Base-by-base conservation (phyloP, 2,888 invertebrate species). In the Lasioglossum leucozonium region DNA sequence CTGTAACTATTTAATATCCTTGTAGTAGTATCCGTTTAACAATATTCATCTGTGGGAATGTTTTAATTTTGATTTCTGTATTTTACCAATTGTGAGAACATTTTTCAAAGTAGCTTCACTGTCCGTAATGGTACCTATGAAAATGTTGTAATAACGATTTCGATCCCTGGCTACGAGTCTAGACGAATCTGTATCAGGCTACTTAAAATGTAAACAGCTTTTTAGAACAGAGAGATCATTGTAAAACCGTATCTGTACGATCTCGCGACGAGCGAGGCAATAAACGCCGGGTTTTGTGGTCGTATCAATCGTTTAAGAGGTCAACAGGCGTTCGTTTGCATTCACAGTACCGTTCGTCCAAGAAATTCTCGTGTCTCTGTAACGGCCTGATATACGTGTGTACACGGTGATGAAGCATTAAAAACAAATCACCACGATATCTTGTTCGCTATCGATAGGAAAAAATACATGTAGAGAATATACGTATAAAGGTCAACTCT, bases 331-430 rank as follows among this genome's bases (percentile, higher is more conserved):
- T 82, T 67, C 34, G 26, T 72, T 42, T 71, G n/a, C 55, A 37
- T 77, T 58, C 65, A 18, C 16, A 44, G 71, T 18, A 10, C 22
- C 34, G 44, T 65, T 34, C 42, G 34, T 44, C 37, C 34, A 51
- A 40, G 34, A 30, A 74, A 47, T 4, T 13, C 65, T 47, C 37
- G 40, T 30, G n/a, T 83, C 77, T 13, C 65, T 47, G 72, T 65
- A 85, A 93, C 90, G 92, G 93, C 93, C 92, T 92, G 92, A 89
- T 88, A 34, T 62, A 62, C 62, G 30, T 22, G 11, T 55, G n/a
- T 55, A 55, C n/a, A 55, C n/a, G 55, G 55, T 55, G 55, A n/a
- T 55, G 55, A n/a, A 55, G 11, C n/a, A 55, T 55, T 55, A 55
- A 4, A 55, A 55, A 55, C 55, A n/a, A 11, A 11, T n/a, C n/a